These are phyloP conservation scores for Glaucidium brasilianum DNA, from an alignment of 2,113 vertebrate genomes.

Conservation along the genomic window DNA sequence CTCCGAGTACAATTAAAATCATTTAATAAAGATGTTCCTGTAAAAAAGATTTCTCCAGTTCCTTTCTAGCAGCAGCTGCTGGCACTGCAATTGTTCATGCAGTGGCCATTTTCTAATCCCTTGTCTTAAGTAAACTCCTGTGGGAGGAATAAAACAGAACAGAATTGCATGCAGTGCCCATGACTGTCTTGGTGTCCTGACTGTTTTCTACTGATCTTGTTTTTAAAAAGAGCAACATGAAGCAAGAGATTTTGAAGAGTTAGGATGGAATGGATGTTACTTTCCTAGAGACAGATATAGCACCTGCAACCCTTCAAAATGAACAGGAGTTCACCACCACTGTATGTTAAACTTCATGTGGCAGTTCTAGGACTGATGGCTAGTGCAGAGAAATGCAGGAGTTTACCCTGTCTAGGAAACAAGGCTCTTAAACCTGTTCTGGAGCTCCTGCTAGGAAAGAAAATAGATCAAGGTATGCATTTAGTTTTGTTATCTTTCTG, in stretches of 20 bases:
- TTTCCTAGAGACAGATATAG: not conserved
- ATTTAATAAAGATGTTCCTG: not conserved
- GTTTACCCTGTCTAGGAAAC: not conserved
- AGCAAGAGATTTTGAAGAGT: not conserved
- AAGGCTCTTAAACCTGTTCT: not conserved
- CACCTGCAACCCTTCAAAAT: not conserved
- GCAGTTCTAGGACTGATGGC: not conserved
- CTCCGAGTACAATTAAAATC: not conserved
- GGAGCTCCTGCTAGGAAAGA: not conserved
- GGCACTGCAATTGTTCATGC: not conserved
- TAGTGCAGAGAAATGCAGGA: not conserved
- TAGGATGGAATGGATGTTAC: not conserved
- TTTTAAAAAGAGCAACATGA: not conserved
- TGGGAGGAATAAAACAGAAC: not conserved
- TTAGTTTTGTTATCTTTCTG: not conserved
- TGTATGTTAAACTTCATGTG: not conserved
- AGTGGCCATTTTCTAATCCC: not conserved
- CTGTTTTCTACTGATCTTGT: not conserved
- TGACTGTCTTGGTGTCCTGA: not conserved
- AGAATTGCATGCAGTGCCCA: not conserved
- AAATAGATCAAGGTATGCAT: not conserved
- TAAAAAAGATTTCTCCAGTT: not conserved
- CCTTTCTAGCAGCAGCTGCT: not conserved
- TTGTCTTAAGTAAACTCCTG: not conserved
- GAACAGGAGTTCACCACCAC: not conserved